phyloP scores from a whole-genome alignment of 2,113 vertebrate genomes.

The Dipodomys stephensi region DNA sequence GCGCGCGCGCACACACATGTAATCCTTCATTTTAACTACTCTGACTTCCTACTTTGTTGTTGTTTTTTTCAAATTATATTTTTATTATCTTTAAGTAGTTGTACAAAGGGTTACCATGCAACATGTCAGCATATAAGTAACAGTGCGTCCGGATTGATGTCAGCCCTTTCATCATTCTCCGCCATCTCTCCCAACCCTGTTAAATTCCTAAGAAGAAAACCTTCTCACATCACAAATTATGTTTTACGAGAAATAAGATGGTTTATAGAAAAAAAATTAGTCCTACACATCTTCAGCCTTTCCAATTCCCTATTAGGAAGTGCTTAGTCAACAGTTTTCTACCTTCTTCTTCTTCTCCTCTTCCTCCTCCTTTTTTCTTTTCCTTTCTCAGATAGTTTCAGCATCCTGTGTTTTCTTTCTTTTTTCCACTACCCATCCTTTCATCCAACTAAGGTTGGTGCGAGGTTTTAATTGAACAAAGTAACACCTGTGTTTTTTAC shows the following conservation, averaged over 20 bases:
- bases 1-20: too few species aligned
- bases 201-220: background rate
- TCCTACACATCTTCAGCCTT: background rate
- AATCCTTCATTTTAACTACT: background rate
- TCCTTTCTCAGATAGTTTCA: background rate
- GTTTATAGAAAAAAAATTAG: background rate
- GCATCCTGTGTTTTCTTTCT: slow-evolving; percentile 23
- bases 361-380: background rate
- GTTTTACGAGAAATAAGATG: slow-evolving; percentile 17
- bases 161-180: too few species aligned
- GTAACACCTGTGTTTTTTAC: slow-evolving; percentile 78
- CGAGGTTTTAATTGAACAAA: slow-evolving; percentile 76
- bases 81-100: too few species aligned
- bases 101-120: too few species aligned
- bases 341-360: too few species aligned
- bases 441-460: slow-evolving; percentile 62
- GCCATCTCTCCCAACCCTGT: too few species aligned
- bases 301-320: slow-evolving; percentile 40
- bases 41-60: background rate
- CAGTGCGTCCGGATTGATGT: too few species aligned
- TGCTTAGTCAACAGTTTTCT: slow-evolving; percentile 16
- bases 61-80: background rate
- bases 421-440: slow-evolving; percentile 50
- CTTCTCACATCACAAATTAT: background rate
- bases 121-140: too few species aligned